Base-by-base conservation (phyloP, 2,113 vertebrate species). In the Bujurquina vittata region DNA sequence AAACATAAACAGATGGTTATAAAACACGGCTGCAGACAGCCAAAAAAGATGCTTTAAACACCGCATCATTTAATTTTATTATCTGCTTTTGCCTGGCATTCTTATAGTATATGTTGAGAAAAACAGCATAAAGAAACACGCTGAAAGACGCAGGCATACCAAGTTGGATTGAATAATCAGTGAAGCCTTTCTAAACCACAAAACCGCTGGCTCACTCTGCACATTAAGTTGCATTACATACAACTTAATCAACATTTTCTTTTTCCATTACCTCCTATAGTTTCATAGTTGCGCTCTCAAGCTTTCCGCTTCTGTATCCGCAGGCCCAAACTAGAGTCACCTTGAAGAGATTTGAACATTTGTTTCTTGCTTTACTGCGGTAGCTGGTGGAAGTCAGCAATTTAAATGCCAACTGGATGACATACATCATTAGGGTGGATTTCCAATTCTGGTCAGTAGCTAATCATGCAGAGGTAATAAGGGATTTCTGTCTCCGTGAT, bases 391-490 rank as follows among this genome's bases (percentile, higher is more conserved):
- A 88, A 90, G 87, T 84, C 87, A 92, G 86, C 31, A 46, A 87
- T 90, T 88, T 75, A 86, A 85, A 84, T 77, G 79, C 77, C 75
- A 83, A 82, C 79, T 76, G 85, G 84, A 88, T 78, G 86, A 84
- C 88, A 87, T 83, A 79, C 86, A 80, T 92, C 90, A 91, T 94
- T 90, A 93, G 81, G 79, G 84, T 90, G 84, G 87, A 91, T 88
- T 91, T 91, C 83, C 84, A 85, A 20, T 52, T 83, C 62, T 90
- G 85, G 80, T 93, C 88, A 86, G 90, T 80, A 88, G 90, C 91
- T 93, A 94, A 83, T 91, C 92, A 95, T 75, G 80, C 79, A 92
- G 79, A 72, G 54, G 87, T 92, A 96, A 96, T 94, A 90, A 93
- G 87, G 82, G 85, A 86, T 86, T 95, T 82, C 85, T 87, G 88